Evolutionary conservation across 1,140 invertebrate genomes (phyloP).

Genomic region (Rhopalosiphum maidis): DNA sequence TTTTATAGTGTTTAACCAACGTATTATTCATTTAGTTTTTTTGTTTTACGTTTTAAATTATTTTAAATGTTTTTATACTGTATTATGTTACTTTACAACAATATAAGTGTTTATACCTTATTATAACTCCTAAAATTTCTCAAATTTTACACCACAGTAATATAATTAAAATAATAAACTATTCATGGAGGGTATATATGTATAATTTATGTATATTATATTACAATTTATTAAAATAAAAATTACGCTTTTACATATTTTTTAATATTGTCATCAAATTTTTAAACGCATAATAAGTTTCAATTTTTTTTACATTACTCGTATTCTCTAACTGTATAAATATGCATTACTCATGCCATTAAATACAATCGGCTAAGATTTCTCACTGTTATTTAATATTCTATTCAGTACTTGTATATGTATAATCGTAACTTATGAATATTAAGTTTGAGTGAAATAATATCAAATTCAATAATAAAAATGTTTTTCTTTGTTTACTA

Average conservation of each 20-base stretch:
- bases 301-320: not conserved
- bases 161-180: not conserved
- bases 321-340: not conserved
- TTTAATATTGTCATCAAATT: constrained; percentile 9
- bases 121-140: not conserved
- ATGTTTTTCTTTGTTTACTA: not conserved
- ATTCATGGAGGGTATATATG: not conserved
- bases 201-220: not conserved
- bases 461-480: not conserved
- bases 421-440: not conserved
- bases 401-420: not conserved
- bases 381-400: not conserved
- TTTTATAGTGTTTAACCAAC: not conserved
- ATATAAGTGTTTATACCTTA: not conserved
- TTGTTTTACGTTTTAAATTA: not conserved
- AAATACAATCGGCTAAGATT: not conserved
- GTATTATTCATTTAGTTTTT: not conserved
- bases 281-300: not conserved
- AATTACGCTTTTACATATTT: not conserved
- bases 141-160: not conserved
- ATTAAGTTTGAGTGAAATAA: not conserved
- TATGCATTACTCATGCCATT: not conserved
- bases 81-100: not conserved
- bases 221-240: constrained; percentile 7
- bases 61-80: not conserved